phyloP scores from a whole-genome alignment of 1,140 invertebrate genomes.

The Bombus waltoni region DNA sequence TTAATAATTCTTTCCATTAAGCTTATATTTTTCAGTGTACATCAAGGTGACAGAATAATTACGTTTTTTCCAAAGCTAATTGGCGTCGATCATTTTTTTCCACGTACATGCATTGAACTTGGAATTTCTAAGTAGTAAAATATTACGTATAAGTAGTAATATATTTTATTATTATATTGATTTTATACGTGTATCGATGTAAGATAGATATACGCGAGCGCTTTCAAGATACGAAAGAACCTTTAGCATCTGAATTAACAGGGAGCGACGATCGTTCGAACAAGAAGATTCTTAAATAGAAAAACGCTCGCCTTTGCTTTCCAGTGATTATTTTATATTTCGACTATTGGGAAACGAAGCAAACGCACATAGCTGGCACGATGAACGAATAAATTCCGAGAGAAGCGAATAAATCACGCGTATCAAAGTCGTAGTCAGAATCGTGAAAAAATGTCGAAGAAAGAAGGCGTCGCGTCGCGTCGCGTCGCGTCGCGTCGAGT shows the following conservation, averaged over 20 bases:
- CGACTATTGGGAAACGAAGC: background rate
- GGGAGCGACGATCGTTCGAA: too few relatives aligned
- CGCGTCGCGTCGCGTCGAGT: too few relatives aligned
- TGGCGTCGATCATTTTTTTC: slow-evolving; percentile 5
- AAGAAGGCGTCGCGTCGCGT: too few relatives aligned
- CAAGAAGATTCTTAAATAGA: too few relatives aligned
- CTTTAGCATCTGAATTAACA: too few relatives aligned
- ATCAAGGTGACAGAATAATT: slow-evolving; percentile 15
- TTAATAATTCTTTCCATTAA: background rate
- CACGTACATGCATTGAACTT: background rate
- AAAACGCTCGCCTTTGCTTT: too few relatives aligned
- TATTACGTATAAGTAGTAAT: too few relatives aligned
- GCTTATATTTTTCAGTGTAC: background rate
- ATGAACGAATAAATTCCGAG: background rate
- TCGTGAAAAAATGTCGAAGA: slow-evolving; percentile 12
- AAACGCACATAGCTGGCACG: background rate
- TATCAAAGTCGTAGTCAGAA: background rate
- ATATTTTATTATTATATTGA: background rate
- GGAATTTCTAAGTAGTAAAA: background rate
- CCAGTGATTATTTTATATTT: background rate
- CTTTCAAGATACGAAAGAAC: too few relatives aligned
- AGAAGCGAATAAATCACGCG: background rate
- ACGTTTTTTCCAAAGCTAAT: background rate
- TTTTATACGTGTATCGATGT: too few relatives aligned
- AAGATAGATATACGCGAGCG: too few relatives aligned